Percentiles rank a stretch among this genome's conserved stretches.
Evolutionary conservation across 2,797 vertebrate genomes (phyloP).

Genomic region (Cynodonichthys magdalenae): DNA sequence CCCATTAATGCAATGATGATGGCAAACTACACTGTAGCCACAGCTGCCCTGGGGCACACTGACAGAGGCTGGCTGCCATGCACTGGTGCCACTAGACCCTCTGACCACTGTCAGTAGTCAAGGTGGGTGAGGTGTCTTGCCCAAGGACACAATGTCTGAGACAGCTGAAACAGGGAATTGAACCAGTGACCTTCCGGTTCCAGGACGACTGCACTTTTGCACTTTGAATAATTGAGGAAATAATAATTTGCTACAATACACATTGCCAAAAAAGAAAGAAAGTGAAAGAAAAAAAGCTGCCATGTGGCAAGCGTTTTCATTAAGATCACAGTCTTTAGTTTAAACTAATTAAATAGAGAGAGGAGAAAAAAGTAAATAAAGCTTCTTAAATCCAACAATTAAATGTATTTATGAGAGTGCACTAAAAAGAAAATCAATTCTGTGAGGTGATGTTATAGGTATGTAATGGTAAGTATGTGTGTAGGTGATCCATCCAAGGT

Average conservation of each 20-base stretch:
- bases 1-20: too few relatives aligned
- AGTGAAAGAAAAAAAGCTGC: neutral
- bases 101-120: too few relatives aligned
- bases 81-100: too few relatives aligned
- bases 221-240: neutral
- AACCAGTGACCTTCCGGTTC: too few relatives aligned
- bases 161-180: too few relatives aligned
- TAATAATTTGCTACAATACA: neutral
- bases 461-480: constrained; percentile 22
- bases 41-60: too few relatives aligned
- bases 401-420: constrained; percentile 14
- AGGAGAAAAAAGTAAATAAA: neutral
- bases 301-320: neutral
- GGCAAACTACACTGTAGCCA: too few relatives aligned
- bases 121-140: too few relatives aligned
- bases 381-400: constrained; percentile 33
- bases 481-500: constrained; percentile 3
- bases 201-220: too few relatives aligned
- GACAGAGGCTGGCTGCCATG: too few relatives aligned
- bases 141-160: too few relatives aligned
- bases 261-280: neutral
- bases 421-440: constrained; percentile 36
- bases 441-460: constrained; percentile 11
- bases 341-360: neutral
- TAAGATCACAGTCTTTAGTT: neutral